Percentiles rank a stretch among this genome's conserved stretches.
phyloP scores from a whole-genome alignment of 2,888 invertebrate species.

The Tyria jacobaeae region DNA sequence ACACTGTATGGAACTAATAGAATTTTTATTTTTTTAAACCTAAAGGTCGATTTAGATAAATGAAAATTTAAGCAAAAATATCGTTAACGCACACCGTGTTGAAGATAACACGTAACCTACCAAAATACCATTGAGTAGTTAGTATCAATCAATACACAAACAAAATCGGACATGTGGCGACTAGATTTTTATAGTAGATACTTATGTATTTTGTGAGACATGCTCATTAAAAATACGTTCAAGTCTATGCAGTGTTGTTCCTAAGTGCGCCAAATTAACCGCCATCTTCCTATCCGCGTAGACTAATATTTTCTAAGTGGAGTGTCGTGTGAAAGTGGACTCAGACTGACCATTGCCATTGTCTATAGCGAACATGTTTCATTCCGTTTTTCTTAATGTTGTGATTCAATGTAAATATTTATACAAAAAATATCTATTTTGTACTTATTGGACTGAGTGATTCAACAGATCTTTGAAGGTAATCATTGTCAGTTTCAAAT shows the following conservation, averaged over 20 bases:
- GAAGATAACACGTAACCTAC: no score
- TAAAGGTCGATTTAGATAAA: no score
- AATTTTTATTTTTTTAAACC: background rate
- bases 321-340: constrained; percentile 27
- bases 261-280: constrained; percentile 28
- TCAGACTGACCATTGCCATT: constrained; percentile 54
- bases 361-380: constrained; percentile 56
- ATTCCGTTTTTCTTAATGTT: constrained; percentile 68
- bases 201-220: background rate
- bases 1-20: constrained; percentile 24
- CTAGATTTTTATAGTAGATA: background rate
- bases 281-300: constrained; percentile 35
- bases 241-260: constrained; percentile 29
- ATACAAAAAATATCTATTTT: constrained; percentile 63
- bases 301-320: constrained; percentile 38
- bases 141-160: no score
- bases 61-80: no score
- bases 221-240: background rate
- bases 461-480: constrained; percentile 43
- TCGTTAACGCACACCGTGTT: no score
- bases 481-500: constrained; percentile 17
- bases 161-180: no score
- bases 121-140: no score
- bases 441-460: constrained; percentile 75
- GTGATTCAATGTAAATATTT: constrained; percentile 75